Evolutionary conservation across 2,888 invertebrate species (phyloP), one percentile per base, ranked within the genome.

Genomic region (Micropterix aruncella): DNA sequence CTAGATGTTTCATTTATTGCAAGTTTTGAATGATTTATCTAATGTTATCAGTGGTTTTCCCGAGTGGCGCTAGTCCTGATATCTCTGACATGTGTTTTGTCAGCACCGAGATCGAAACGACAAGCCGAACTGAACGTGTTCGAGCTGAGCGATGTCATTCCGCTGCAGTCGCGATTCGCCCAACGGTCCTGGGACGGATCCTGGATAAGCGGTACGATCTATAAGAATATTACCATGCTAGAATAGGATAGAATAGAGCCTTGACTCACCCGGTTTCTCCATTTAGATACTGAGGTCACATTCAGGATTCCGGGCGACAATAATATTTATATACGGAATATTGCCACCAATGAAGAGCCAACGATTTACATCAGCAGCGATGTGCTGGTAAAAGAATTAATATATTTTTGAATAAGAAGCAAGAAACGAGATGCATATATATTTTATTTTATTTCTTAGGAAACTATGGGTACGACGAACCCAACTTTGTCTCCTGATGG

Each of bases 241-340:
- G 27, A 27, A 27, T 27, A 27, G 12, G 27, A 27, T 27, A 27
- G n/a, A n/a, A n/a, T n/a, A n/a, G n/a, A n/a, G n/a, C n/a, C n/a
- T n/a, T n/a, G n/a, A 27, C 12, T 27, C 27, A 7, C 27, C 5
- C 7, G 5, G 27, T 49, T 37, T 50, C 36, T 44, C 44, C 44
- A 55, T 65, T 19, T 60, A 77, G 78, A 73, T 49, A 62, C 64
- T 2, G 71, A 75, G 52, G 74, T 78, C 50, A 70, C 76, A 14
- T 77, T 66, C 52, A 65, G 62, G 2, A 57, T 63, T 19, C 46
- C 61, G n/a, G 65, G 66, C 2, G 59, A 63, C 49, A 53, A 63
- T n/a, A 68, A 65, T 14, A 63, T 72, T 40, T 57, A 64, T 38
- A 56, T 69, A 46, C 77, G 63, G 50, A 64, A 79, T 57, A 69